These are phyloP conservation scores for Amazona vittata DNA, from an alignment of 2,113 vertebrate genomes.

Conservation along the genomic window DNA sequence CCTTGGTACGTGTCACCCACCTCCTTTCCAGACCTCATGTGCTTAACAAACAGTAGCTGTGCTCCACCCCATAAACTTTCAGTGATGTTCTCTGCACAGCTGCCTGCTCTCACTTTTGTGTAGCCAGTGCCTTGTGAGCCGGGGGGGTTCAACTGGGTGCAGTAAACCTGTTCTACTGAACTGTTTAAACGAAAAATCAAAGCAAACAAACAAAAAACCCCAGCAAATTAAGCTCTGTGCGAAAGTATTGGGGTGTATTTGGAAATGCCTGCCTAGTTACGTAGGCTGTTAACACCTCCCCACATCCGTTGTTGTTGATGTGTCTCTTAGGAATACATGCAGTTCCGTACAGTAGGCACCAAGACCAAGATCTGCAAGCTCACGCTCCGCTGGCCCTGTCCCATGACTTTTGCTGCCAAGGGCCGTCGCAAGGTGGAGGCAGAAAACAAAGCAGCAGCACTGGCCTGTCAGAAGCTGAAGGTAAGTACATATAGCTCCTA, in stretches of 20 bases:
- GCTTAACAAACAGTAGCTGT: background rate
- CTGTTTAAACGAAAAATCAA: background rate
- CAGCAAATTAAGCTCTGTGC: background rate
- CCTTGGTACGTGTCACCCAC: background rate
- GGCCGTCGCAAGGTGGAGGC: constrained; percentile 82
- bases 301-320: accelerated
- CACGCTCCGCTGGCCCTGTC: constrained; percentile 87
- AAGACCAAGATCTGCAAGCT: constrained; percentile 87
- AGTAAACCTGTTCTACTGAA: background rate
- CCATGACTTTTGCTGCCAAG: constrained; percentile 86
- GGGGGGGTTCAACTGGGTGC: background rate
- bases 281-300: too few relatives aligned
- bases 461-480: constrained; percentile 94
- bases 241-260: background rate
- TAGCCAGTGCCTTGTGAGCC: background rate
- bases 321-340: constrained; percentile 80
- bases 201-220: background rate
- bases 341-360: constrained; percentile 81
- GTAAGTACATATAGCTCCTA: constrained; percentile 46
- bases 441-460: constrained; percentile 86
- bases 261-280: accelerated
- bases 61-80: background rate
- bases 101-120: background rate
- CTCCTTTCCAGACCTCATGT: background rate
- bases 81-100: background rate